phyloP scores from a whole-genome alignment of 2,113 vertebrate genomes.

The Anarhynchus alexandrinus region DNA sequence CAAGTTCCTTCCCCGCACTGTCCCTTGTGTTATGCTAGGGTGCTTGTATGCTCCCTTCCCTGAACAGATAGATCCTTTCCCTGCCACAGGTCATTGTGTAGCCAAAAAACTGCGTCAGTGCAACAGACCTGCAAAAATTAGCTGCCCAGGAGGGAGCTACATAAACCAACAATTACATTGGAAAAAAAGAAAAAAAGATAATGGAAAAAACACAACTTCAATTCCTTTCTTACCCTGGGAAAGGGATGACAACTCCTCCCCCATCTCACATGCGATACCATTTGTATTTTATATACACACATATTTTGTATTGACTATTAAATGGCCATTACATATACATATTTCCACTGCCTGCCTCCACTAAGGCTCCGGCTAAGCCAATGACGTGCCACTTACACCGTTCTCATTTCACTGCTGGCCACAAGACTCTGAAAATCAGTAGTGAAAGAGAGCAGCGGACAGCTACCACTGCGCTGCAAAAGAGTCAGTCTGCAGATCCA shows the following conservation, averaged over 20 bases:
- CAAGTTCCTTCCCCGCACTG: background rate
- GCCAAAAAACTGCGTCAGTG: background rate
- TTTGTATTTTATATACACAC: background rate
- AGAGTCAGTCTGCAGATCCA: background rate
- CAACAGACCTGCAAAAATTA: background rate
- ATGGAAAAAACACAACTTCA: background rate
- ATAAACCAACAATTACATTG: background rate
- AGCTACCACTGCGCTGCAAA: rapidly evolving
- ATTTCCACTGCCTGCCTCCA: background rate
- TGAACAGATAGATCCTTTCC: background rate
- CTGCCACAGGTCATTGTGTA: rapidly evolving
- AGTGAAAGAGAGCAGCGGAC: background rate
- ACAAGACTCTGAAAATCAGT: background rate
- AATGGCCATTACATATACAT: background rate
- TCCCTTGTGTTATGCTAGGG: background rate
- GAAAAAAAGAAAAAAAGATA: background rate
- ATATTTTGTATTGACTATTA: background rate
- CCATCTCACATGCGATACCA: rapidly evolving
- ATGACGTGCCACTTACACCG: rapidly evolving
- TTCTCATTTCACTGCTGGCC: background rate
- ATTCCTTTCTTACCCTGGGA: background rate
- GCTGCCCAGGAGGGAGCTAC: background rate
- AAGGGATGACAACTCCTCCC: background rate
- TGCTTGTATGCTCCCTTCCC: background rate
- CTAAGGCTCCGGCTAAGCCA: background rate